Percentiles rank a stretch among this genome's conserved stretches.
Conservation (phyloP, 2,888 invertebrate species). For the Mactromeris polynyma region DNA sequence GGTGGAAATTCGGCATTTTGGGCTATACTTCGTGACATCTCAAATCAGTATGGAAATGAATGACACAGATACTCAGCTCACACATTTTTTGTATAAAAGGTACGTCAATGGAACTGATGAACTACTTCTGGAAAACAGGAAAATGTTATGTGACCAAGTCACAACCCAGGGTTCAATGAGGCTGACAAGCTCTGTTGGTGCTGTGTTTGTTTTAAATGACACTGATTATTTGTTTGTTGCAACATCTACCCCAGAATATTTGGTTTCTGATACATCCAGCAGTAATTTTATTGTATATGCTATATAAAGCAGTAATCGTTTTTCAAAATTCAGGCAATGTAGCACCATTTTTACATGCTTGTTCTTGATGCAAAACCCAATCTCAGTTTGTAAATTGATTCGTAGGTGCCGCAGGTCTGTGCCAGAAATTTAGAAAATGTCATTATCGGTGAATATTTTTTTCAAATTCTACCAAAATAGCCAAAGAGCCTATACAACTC, state of each 20-base stretch:
- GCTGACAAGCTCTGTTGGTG: background rate
- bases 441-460: too few relatives aligned
- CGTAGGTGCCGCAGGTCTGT: too few relatives aligned
- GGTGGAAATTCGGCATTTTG: background rate
- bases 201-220: background rate
- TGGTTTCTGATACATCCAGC: background rate
- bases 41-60: background rate
- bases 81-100: background rate
- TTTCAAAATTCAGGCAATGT: too few relatives aligned
- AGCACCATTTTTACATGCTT: too few relatives aligned
- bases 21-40: background rate
- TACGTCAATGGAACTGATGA: background rate
- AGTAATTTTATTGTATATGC: constrained; percentile 7
- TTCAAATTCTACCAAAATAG: too few relatives aligned
- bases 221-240: background rate
- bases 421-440: too few relatives aligned
- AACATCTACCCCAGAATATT: background rate
- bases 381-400: too few relatives aligned
- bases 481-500: too few relatives aligned
- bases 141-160: background rate
- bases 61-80: background rate
- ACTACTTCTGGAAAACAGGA: background rate
- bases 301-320: too few relatives aligned
- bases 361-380: too few relatives aligned
- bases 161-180: background rate